These are phyloP conservation scores for Gasterosteus aculeatus DNA, from an alignment of 2,113 vertebrate genomes.

Conservation along the genomic window DNA sequence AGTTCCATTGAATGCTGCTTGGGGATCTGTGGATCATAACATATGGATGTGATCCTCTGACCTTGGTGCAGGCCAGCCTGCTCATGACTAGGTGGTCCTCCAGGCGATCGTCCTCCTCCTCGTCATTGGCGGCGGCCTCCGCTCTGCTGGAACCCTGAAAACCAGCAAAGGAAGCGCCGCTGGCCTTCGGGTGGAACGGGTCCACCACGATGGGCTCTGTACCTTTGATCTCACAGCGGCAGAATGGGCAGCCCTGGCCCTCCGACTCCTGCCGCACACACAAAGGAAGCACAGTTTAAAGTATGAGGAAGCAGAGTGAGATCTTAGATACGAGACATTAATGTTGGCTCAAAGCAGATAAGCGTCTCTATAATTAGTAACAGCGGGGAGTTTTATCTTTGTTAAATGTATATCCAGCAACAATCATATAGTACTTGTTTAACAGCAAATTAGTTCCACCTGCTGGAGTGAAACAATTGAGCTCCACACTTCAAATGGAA, in stretches of 20 bases:
- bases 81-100: slow-evolving; percentile 97
- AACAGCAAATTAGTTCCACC: background rate
- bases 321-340: background rate
- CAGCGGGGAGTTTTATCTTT: background rate
- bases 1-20: background rate
- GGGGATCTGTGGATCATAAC: background rate
- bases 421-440: background rate
- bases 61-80: slow-evolving; percentile 90
- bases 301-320: background rate
- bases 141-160: slow-evolving; percentile 86
- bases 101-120: slow-evolving; percentile 92
- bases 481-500: background rate
- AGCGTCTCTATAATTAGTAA: background rate
- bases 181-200: slow-evolving; percentile 92
- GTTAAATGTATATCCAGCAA: background rate
- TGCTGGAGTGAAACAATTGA: background rate
- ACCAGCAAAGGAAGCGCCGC: slow-evolving; percentile 80
- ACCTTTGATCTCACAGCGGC: slow-evolving; percentile 98
- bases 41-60: slow-evolving; percentile 51
- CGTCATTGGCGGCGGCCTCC: slow-evolving; percentile 88
- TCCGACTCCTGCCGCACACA: slow-evolving; percentile 88
- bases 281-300: background rate
- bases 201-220: slow-evolving; percentile 98
- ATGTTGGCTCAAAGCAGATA: background rate
- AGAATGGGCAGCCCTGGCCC: slow-evolving; percentile 97